Evolutionary conservation across 2,797 vertebrate genomes (phyloP).

Genomic region (Notamacropus eugenii): DNA sequence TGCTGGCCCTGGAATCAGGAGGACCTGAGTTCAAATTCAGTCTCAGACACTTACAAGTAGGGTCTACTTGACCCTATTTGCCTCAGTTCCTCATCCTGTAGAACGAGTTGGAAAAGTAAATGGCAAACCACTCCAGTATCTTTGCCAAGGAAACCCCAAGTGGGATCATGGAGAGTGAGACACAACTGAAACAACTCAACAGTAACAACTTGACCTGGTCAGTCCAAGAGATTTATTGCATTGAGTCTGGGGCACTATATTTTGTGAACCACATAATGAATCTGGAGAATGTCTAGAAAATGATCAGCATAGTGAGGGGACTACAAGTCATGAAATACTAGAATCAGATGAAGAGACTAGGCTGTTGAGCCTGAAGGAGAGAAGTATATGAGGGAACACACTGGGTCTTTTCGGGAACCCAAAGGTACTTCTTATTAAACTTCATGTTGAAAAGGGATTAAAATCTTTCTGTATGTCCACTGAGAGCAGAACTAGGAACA

Average conservation of each 20-base stretch:
- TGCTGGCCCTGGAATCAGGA: not conserved
- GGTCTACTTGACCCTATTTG: not conserved
- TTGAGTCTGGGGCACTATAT: not conserved
- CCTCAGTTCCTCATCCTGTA: not conserved
- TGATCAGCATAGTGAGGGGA: not conserved
- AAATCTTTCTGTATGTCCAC: not conserved
- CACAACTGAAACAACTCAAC: not conserved
- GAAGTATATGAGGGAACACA: not conserved
- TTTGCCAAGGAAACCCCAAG: not conserved
- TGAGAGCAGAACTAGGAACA: conserved; percentile 51
- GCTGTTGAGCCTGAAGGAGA: not conserved
- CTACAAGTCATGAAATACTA: not conserved
- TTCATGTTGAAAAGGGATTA: not conserved
- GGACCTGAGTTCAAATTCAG: not conserved
- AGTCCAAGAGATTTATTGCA: not conserved
- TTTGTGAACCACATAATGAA: not conserved
- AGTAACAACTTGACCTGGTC: not conserved
- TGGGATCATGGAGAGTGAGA: not conserved
- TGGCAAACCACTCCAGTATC: not conserved
- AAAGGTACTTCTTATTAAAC: not conserved
- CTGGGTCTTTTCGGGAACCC: not conserved
- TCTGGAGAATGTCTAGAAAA: not conserved
- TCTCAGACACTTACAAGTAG: not conserved
- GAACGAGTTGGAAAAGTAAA: not conserved
- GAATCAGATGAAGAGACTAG: not conserved